These are phyloP conservation scores for Chaetogeoica ovagalla DNA, from an alignment of 2,888 invertebrate genomes.

Conservation along the genomic window DNA sequence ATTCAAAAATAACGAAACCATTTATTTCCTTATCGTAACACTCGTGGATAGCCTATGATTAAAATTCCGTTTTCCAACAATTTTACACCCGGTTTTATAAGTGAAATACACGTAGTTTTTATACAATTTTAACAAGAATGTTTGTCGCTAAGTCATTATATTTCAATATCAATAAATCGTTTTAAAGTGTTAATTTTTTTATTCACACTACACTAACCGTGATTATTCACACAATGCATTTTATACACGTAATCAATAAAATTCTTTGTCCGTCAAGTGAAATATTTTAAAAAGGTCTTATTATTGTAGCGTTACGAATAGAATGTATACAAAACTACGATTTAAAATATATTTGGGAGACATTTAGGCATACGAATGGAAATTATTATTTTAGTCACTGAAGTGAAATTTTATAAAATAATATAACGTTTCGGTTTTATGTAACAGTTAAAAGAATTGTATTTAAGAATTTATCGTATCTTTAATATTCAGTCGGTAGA, in stretches of 20 bases:
- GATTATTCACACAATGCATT: neutral
- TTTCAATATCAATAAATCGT: neutral
- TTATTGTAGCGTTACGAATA: too few species aligned
- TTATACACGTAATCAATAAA: neutral
- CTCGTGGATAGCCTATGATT: neutral
- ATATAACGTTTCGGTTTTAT: too few species aligned
- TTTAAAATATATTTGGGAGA: too few species aligned
- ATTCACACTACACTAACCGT: neutral
- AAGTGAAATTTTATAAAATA: too few species aligned
- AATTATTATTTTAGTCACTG: too few species aligned
- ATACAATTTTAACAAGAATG: slow-evolving; percentile 1
- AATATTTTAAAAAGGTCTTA: too few species aligned
- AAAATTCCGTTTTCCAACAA: neutral
- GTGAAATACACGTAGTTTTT: neutral
- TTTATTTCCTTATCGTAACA: neutral
- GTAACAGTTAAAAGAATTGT: too few species aligned
- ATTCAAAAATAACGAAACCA: neutral
- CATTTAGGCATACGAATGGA: too few species aligned
- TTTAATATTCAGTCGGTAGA: too few species aligned
- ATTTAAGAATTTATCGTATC: too few species aligned
- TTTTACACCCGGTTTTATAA: neutral
- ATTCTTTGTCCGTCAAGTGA: too few species aligned
- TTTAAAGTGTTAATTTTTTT: neutral
- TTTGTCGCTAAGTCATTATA: neutral
- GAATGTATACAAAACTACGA: too few species aligned